Percentiles rank a stretch among this genome's conserved stretches.
Evolutionary conservation across 2,888 invertebrate genomes (phyloP).

Genomic region (Drosophila differens): DNA sequence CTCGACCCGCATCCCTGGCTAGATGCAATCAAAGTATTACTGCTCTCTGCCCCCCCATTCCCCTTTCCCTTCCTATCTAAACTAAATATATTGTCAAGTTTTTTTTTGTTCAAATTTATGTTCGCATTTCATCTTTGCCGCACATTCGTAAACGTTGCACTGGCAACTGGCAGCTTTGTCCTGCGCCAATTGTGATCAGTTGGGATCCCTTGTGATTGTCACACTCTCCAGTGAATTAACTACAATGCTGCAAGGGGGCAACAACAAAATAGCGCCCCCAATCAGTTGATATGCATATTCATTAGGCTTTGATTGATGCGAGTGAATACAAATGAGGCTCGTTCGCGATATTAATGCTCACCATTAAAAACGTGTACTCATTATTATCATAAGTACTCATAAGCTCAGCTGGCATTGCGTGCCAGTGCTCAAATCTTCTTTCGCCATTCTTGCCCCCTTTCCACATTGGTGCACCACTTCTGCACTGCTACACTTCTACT

Average conservation of each 20-base stretch:
- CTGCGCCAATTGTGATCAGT: not conserved
- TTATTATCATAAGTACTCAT: conserved; percentile 29
- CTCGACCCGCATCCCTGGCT: conserved; percentile 15
- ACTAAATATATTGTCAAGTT: not conserved
- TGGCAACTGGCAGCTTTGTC: not conserved
- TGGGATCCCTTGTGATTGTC: not conserved
- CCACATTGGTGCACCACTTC: conserved; percentile 11
- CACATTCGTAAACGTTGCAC: conserved; percentile 17
- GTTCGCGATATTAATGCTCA: conserved; percentile 4
- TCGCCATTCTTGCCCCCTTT: conserved; percentile 4
- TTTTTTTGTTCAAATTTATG: not conserved
- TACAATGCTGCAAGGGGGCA: not conserved
- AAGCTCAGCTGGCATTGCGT: conserved; percentile 49
- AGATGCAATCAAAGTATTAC: conserved; percentile 37
- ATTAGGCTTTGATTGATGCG: conserved; percentile 28
- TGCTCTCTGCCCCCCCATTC: rapidly evolving
- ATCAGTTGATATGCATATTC: conserved; percentile 18
- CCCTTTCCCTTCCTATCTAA: not conserved
- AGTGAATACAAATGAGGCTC: conserved; percentile 19
- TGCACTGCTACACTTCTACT: not conserved
- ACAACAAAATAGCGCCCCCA: not conserved
- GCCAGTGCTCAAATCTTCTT: conserved; percentile 22
- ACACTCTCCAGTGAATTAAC: not conserved
- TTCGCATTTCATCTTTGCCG: not conserved
- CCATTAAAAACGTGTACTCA: conserved; percentile 25